Percentiles rank a stretch among this genome's conserved stretches.
Conservation (phyloP, 35 echinoderm and acorn worm species). For the Ophioderma brevispina region DNA sequence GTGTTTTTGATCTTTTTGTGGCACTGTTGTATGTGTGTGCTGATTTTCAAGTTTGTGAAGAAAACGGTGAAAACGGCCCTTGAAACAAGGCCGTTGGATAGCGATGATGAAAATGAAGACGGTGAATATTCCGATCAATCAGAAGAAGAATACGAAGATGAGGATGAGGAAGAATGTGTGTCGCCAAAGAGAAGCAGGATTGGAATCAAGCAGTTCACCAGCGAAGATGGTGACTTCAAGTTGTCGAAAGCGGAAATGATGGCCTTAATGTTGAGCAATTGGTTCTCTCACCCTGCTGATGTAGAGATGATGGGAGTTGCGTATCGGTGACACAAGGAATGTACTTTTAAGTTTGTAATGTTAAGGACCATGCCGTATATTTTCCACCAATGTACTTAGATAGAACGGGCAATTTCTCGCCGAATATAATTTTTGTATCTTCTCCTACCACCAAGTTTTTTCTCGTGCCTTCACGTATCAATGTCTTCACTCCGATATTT, state of each 20-base stretch:
- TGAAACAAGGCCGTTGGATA: slow-evolving; percentile 34
- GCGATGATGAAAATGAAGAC: not conserved
- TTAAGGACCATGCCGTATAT: too few relatives aligned
- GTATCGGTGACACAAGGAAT: not conserved
- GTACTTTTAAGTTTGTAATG: too few relatives aligned
- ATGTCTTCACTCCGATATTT: too few relatives aligned
- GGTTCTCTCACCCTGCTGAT: not conserved
- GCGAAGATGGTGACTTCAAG: not conserved
- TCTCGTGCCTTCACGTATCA: too few relatives aligned
- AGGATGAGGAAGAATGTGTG: not conserved
- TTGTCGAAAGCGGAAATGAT: not conserved
- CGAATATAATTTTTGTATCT: too few relatives aligned
- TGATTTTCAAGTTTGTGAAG: slow-evolving; percentile 61
- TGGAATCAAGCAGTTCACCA: not conserved
- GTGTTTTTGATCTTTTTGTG: slow-evolving; percentile 77
- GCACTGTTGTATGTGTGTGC: slow-evolving; percentile 56
- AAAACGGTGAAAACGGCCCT: slow-evolving; percentile 68
- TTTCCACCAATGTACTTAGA: too few relatives aligned
- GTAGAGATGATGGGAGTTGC: not conserved
- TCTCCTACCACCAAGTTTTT: too few relatives aligned
- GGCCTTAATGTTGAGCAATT: not conserved
- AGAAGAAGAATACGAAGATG: not conserved
- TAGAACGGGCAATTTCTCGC: too few relatives aligned
- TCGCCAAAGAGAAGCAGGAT: not conserved
- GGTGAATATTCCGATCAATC: not conserved